Evolutionary conservation across 2,113 vertebrate genomes (phyloP).

Genomic region (Corvus moneduloides): DNA sequence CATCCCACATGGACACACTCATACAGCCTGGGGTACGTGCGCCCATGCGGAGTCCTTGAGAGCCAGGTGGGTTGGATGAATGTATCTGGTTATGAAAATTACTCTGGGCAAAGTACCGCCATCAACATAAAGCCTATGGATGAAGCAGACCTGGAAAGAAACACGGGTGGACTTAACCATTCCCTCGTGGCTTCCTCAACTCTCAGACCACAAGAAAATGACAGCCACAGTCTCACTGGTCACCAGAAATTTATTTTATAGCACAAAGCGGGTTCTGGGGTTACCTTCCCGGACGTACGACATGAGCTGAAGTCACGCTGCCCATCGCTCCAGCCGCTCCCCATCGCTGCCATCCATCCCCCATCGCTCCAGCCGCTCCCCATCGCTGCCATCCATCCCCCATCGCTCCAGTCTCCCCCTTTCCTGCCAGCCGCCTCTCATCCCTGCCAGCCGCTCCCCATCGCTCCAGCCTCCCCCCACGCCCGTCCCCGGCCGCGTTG

Average conservation of each 20-base stretch:
- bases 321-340: not conserved
- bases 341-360: too few relatives aligned
- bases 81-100: rapidly evolving
- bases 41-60: rapidly evolving
- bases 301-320: not conserved
- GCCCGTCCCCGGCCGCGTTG: not conserved
- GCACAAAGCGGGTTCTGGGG: not conserved
- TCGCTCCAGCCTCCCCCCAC: not conserved
- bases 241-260: not conserved
- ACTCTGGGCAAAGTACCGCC: rapidly evolving
- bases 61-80: not conserved
- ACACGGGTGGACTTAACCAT: not conserved
- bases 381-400: not conserved
- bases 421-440: not conserved
- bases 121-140: rapidly evolving
- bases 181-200: not conserved
- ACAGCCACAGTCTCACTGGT: too few relatives aligned
- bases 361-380: not conserved
- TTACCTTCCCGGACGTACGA: not conserved
- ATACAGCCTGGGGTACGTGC: rapidly evolving
- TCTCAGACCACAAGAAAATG: not conserved
- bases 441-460: not conserved
- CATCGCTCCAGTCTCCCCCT: not conserved
- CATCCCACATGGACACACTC: rapidly evolving
- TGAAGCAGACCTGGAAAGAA: rapidly evolving